phyloP scores from a whole-genome alignment of 2,888 invertebrate species.

The Mesodorylaimus sp. region DNA sequence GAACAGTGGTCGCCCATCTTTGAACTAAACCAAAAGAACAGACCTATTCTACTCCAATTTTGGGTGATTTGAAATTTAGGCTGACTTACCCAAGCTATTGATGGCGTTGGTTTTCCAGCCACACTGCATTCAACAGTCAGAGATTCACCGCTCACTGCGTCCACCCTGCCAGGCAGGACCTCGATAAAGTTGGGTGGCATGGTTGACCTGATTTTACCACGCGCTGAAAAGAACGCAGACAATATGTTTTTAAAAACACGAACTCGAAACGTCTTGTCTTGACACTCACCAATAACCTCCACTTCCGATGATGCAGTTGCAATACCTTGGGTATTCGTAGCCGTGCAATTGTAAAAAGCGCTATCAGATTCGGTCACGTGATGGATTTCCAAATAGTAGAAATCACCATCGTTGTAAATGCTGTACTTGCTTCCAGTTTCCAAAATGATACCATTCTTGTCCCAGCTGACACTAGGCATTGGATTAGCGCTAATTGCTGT shows the following conservation, averaged over 20 bases:
- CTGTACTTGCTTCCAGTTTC: conserved; percentile 31
- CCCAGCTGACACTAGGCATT: conserved; percentile 18
- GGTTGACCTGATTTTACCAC: conserved; percentile 15
- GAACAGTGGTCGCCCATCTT: conserved; percentile 1
- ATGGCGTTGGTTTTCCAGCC: conserved; percentile 21
- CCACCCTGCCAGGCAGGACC: conserved; percentile 21
- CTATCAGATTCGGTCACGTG: conserved; percentile 8
- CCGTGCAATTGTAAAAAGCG: conserved; percentile 28
- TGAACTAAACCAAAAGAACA: background rate
- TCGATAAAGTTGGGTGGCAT: conserved; percentile 22
- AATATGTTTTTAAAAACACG: background rate
- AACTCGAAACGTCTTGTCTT: no score
- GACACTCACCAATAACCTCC: conserved; percentile 2
- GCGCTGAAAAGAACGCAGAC: background rate
- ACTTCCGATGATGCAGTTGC: conserved; percentile 25
- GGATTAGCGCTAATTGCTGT: conserved; percentile 27
- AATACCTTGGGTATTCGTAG: conserved; percentile 25
- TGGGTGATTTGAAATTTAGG: background rate
- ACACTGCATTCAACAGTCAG: conserved; percentile 25
- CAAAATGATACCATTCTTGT: conserved; percentile 23
- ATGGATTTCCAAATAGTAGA: conserved; percentile 27
- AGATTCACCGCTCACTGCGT: conserved; percentile 18
- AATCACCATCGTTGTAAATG: conserved; percentile 30
- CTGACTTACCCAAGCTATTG: conserved; percentile 19
- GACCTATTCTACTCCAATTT: background rate